Evolutionary conservation across 2,113 vertebrate genomes (phyloP).

Genomic region (Edolisoma coerulescens): DNA sequence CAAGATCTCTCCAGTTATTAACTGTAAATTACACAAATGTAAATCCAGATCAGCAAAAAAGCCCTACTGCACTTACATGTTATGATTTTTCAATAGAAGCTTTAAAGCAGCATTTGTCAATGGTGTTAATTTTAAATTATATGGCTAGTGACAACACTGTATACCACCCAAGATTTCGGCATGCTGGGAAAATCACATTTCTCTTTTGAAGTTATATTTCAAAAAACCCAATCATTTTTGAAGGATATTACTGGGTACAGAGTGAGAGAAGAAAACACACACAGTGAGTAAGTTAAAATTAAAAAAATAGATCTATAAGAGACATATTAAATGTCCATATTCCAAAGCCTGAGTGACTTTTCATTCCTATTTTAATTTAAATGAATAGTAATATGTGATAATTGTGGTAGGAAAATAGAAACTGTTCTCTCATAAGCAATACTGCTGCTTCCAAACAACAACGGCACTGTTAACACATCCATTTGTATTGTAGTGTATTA

Average conservation of each 20-base stretch:
- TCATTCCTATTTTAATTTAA: slow-evolving; percentile 25
- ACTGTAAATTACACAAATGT: not conserved
- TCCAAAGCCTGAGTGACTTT: not conserved
- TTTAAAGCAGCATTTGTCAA: slow-evolving; percentile 15
- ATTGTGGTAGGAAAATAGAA: slow-evolving; percentile 24
- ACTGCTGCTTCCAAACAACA: slow-evolving; percentile 11
- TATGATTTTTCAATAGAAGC: slow-evolving; percentile 4
- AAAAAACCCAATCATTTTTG: not conserved
- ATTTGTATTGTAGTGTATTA: slow-evolving; percentile 18
- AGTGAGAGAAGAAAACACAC: not conserved
- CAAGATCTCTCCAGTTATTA: not conserved
- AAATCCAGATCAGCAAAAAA: not conserved
- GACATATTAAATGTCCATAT: not conserved
- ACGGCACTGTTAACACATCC: not conserved
- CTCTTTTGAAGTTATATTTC: slow-evolving; percentile 13
- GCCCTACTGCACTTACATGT: not conserved
- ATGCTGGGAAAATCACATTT: not conserved
- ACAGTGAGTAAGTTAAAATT: not conserved
- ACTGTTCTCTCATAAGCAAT: not conserved
- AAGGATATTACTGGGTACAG: not conserved
- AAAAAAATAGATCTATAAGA: not conserved
- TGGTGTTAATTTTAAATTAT: slow-evolving; percentile 33
- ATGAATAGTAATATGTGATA: slow-evolving; percentile 26
- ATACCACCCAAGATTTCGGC: slow-evolving; percentile 15
- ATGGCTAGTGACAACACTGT: not conserved